Percentiles rank a stretch among this genome's conserved stretches.
phyloP scores from a whole-genome alignment of 2,113 vertebrate species.

The Piaya cayana region DNA sequence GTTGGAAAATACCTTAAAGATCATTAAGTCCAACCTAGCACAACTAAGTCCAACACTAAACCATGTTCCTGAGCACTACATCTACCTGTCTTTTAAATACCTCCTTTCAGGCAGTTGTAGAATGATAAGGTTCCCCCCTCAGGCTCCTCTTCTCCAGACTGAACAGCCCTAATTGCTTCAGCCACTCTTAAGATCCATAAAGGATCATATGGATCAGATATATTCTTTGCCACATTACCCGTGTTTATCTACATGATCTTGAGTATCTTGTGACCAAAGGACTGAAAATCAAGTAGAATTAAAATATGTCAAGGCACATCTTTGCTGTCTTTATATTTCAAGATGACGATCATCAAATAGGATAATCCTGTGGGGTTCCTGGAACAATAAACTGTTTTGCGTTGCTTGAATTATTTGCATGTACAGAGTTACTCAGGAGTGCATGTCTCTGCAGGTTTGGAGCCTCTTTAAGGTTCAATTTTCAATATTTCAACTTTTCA shows the following conservation, averaged over 20 bases:
- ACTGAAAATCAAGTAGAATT: not conserved
- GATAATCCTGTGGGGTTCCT: not conserved
- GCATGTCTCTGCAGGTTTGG: not conserved
- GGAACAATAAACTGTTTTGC: not conserved
- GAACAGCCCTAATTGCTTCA: not conserved
- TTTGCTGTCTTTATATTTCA: not conserved
- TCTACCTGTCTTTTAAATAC: not conserved
- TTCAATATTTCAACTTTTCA: not conserved
- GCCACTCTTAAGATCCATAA: not conserved
- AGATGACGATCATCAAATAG: not conserved
- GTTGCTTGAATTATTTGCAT: not conserved
- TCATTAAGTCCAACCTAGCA: not conserved
- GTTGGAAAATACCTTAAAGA: not conserved
- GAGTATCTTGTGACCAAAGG: not conserved
- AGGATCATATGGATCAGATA: not conserved
- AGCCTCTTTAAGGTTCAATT: not conserved
- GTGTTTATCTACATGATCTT: not conserved
- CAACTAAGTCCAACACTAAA: not conserved
- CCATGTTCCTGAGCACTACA: not conserved
- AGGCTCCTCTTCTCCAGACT: not conserved
- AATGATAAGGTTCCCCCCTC: accelerated
- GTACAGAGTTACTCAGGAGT: not conserved
- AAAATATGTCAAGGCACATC: not conserved
- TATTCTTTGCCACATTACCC: not conserved
- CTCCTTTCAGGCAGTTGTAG: not conserved